A percentile compares a stretch with the other conserved stretches of the same genome.
phyloP scores from a whole-genome alignment of 2,888 invertebrate genomes.

The Ephialtes manifestator region DNA sequence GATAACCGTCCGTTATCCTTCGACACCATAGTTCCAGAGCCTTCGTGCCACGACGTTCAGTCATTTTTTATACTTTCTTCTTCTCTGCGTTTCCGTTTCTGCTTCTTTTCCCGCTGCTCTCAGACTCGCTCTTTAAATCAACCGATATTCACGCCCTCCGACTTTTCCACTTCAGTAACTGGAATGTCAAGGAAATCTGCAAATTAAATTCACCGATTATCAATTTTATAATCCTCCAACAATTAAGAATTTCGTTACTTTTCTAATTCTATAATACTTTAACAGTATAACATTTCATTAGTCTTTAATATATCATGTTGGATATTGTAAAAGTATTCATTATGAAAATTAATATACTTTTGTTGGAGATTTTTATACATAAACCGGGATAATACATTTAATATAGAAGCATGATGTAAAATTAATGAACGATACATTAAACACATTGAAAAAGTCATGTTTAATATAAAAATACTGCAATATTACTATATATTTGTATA shows the following conservation, averaged over 20 bases:
- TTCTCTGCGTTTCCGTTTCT: neutral
- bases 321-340: no score
- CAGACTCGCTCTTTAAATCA: conserved; percentile 21
- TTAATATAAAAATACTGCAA: no score
- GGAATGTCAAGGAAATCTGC: conserved; percentile 26
- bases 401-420: no score
- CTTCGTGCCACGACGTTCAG: conserved; percentile 95
- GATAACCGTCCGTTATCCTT: conserved; percentile 95
- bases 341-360: no score
- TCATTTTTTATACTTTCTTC: conserved; percentile 87
- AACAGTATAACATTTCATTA: neutral
- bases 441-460: no score
- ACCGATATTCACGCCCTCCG: conserved; percentile 33
- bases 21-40: conserved; percentile 97
- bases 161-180: conserved; percentile 1
- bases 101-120: neutral
- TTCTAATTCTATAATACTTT: neutral
- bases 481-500: no score
- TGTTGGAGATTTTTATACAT: no score
- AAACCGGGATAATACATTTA: no score
- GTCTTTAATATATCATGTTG: no score
- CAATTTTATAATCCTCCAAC: neutral
- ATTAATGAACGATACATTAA: no score
- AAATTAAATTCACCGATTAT: conserved; percentile 4
- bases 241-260: neutral